phyloP scores from a whole-genome alignment of 2,113 vertebrate species.

The Orthonyx spaldingii region DNA sequence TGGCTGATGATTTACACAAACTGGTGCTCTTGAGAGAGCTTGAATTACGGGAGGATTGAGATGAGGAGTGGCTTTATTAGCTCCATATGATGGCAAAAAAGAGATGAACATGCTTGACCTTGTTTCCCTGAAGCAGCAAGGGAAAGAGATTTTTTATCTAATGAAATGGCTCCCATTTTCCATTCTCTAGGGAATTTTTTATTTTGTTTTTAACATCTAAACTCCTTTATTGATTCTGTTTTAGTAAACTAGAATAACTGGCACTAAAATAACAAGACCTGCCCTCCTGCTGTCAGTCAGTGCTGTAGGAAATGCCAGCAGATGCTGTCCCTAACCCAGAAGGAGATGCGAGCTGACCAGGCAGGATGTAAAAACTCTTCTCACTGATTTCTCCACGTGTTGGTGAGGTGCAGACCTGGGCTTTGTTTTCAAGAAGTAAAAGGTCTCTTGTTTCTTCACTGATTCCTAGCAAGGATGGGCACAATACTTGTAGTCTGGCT shows the following conservation, averaged over 20 bases:
- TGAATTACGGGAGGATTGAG: background rate
- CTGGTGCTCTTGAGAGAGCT: background rate
- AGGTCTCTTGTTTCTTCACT: background rate
- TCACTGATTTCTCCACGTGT: background rate
- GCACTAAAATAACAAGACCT: background rate
- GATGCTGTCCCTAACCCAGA: background rate
- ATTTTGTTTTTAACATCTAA: background rate
- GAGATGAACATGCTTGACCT: background rate
- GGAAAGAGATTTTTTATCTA: background rate
- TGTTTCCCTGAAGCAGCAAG: background rate
- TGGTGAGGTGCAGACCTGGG: background rate
- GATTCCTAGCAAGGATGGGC: background rate
- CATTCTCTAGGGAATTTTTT: background rate
- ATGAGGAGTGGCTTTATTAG: background rate
- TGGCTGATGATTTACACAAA: background rate
- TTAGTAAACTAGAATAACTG: background rate
- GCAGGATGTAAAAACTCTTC: background rate
- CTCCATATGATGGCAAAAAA: background rate
- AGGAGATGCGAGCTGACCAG: background rate
- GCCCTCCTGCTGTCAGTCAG: background rate
- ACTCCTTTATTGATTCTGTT: background rate
- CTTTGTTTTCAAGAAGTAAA: background rate
- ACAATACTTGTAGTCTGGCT: rapidly evolving
- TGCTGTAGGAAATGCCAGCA: background rate
- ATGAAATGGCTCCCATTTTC: background rate